Base-by-base conservation (phyloP, 2,888 invertebrate genomes). In the Plebejus argus region DNA sequence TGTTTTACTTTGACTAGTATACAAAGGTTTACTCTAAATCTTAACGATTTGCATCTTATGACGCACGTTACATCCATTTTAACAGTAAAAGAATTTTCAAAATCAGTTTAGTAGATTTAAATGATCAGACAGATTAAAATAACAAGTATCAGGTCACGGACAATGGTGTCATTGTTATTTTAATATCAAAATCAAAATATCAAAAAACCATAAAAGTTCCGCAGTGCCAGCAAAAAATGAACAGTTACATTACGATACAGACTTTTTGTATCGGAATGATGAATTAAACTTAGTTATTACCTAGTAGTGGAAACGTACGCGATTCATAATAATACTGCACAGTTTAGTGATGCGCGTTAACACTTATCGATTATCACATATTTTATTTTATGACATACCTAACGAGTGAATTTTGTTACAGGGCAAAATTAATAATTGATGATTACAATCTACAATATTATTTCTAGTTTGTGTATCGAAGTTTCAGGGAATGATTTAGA, bases 241-340 rank as follows among this genome's bases (percentile, higher is more conserved):
- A 61, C 61, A 61, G 61, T 12, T 61, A 61, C 61, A 20, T 23
- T 8, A 58, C 70, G 33, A 28, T 70, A 33, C 18, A 15, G 35
- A 35, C 35, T 70, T 70, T 70, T 70, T 70, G n/a, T 70, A 4
- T 35, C 70, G 70, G 10, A 70, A 5, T 70, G 3, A 70, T 70
- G 70, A 70, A 70, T 70, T 35, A 70, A 70, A 33, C 35, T 61
- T 61, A 12, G 20, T 20, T 23, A 20, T 61, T 61, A n/a, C n/a
- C n/a, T n/a, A 23, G 23, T 61, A 61, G 70, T 70, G 70, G 70
- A 70, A 70, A 70, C 35, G n/a, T 70, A 70, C 35, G 4, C 61
- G 61, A 61, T 61, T 61, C 61, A 61, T 70, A 70, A 33, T 18
- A 70, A 18, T 70, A 35, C 70, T 70, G n/a, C 7, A 70, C 18